Evolutionary conservation across 1,140 invertebrate species (phyloP), one percentile per base, ranked within the genome.

Genomic region (Drosophila sturtevanti): DNA sequence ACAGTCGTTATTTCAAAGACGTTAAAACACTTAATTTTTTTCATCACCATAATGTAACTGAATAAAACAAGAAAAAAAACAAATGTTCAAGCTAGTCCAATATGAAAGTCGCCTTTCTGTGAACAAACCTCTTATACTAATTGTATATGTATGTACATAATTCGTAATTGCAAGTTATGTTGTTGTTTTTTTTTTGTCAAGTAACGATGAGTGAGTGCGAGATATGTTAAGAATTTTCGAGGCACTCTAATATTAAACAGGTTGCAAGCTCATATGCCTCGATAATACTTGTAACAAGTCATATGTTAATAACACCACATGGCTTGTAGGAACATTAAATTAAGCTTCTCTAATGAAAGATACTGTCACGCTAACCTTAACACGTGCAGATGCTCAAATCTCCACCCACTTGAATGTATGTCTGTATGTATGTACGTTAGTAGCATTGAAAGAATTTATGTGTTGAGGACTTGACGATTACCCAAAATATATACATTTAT

Each of bases 211-310:
- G 16, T 48, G 41, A 44, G 16, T 44, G 41, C 6, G 16, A 34
- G 7, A 34, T 34, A 9, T 44, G 16, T 38, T 14, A 14, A 6
- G 16, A 48, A 48, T 48, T 48, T 48, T 48, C 18, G 41, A 48
- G 41, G 41, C 41, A 48, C 41, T 48, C 41, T 48, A 48, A 48
- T 48, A 48, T 48, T 48, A 48, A 48, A 48, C 41, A 48, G 41
- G 41, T 48, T 48, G 41, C 41, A 48, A 21, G 41, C 41, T 48
- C 41, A 48, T 48, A 21, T 48, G 41, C 41, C 41, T 48, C 18
- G 41, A 48, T 48, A 48, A 21, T 48, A 48, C 16, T 21, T 48
- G n/a, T 21, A 48, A 48, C 41, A 48, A 48, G 16, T 21, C 41
- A 48, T 48, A 21, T 48, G 41, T 48, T 48, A 48, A 48, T 48